Evolutionary conservation across 2,113 vertebrate genomes (phyloP).

Genomic region (Semnornis frantzii): DNA sequence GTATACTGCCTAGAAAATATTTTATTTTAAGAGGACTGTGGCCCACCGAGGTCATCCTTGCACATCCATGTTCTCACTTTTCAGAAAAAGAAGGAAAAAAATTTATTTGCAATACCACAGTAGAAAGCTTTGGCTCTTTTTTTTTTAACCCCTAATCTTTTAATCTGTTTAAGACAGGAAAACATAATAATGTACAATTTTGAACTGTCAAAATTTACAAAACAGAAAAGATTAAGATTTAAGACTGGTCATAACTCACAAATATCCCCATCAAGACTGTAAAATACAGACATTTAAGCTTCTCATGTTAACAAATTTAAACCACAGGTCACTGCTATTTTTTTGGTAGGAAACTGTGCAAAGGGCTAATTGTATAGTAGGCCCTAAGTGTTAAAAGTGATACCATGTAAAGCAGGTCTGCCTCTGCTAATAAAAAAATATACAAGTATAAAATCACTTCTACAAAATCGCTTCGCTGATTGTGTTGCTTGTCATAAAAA

Average conservation of each 20-base stretch:
- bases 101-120: not conserved
- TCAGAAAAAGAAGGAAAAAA: not conserved
- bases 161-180: constrained; percentile 68
- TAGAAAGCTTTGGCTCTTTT: not conserved
- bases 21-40: not conserved
- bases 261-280: constrained; percentile 40
- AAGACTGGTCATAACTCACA: constrained; percentile 58
- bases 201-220: constrained; percentile 52
- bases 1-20: not conserved
- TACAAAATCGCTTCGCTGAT: constrained; percentile 71
- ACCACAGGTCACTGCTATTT: constrained; percentile 33
- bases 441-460: constrained; percentile 80
- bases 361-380: constrained; percentile 48
- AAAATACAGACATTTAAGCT: constrained; percentile 38
- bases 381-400: constrained; percentile 57
- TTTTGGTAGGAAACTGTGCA: constrained; percentile 58
- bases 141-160: constrained; percentile 43
- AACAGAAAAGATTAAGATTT: constrained; percentile 38
- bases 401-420: constrained; percentile 26
- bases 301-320: not conserved
- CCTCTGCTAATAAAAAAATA: constrained; percentile 80
- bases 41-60: not conserved
- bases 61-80: not conserved
- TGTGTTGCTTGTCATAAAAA: constrained; percentile 72
- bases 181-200: constrained; percentile 55